phyloP scores from a whole-genome alignment of 2,888 invertebrate genomes.

The Nymphalis c-album region DNA sequence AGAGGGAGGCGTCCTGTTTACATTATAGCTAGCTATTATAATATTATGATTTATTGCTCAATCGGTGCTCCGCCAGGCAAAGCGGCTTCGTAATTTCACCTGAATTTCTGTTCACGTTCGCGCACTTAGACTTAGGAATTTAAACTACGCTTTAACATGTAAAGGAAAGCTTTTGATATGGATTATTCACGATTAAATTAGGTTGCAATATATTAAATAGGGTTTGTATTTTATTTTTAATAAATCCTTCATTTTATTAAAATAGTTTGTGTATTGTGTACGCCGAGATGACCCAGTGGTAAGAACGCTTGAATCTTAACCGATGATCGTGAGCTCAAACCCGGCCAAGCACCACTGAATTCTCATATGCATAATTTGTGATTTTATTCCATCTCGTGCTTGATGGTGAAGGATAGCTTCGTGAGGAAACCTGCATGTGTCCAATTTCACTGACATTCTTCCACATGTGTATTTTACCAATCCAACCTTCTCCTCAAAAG shows the following conservation, averaged over 20 bases:
- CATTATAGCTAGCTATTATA: constrained; percentile 74
- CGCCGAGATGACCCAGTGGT: too few relatives aligned
- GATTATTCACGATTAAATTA: constrained; percentile 31
- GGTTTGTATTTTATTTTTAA: background rate
- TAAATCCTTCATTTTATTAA: background rate
- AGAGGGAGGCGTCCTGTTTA: constrained; percentile 61
- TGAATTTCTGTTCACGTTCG: constrained; percentile 67
- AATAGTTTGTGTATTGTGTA: background rate
- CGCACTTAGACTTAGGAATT: constrained; percentile 64
- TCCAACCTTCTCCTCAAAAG: too few relatives aligned
- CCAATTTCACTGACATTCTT: too few relatives aligned
- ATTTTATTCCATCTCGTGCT: too few relatives aligned
- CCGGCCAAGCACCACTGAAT: too few relatives aligned
- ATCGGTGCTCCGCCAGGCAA: constrained; percentile 63
- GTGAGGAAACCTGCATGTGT: too few relatives aligned
- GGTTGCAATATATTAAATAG: constrained; percentile 17
- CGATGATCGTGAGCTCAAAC: too few relatives aligned
- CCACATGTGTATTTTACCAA: too few relatives aligned
- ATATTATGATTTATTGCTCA: constrained; percentile 77
- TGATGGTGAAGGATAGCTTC: too few relatives aligned
- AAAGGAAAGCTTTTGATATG: constrained; percentile 73
- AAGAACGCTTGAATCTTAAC: too few relatives aligned
- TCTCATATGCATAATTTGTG: too few relatives aligned
- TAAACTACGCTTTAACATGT: constrained; percentile 65
- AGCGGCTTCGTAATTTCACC: constrained; percentile 61